Evolutionary conservation across 2,113 vertebrate species (phyloP).

Genomic region (Amblyopsis rosae): DNA sequence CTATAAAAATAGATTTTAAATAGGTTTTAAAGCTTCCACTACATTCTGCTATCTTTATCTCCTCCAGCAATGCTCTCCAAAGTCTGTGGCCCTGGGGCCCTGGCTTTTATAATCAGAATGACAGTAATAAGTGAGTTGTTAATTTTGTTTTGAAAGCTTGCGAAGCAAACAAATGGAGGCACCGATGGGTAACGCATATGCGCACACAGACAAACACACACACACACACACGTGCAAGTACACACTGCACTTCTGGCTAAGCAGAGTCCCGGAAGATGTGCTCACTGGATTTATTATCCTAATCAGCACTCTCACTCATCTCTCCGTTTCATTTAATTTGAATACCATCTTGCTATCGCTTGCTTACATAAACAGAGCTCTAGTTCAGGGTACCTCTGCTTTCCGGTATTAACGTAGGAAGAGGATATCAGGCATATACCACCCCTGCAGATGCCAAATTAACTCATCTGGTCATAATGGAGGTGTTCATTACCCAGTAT

Average conservation of each 20-base stretch:
- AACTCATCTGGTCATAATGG: constrained; percentile 6
- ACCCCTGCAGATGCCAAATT: neutral
- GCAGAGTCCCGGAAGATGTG: neutral
- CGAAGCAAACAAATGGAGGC: neutral
- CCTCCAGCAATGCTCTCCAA: too few relatives aligned
- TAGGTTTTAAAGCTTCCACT: too few relatives aligned
- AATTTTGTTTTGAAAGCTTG: constrained; percentile 9
- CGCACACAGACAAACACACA: neutral
- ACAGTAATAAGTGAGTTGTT: neutral
- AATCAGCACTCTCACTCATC: constrained; percentile 23
- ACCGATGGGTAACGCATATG: neutral
- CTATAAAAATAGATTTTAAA: too few relatives aligned
- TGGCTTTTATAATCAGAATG: too few relatives aligned
- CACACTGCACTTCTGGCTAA: neutral
- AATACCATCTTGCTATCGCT: neutral
- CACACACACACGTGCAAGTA: neutral
- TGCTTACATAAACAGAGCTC: constrained; percentile 3
- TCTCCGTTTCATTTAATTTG: neutral
- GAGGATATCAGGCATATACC: constrained; percentile 4
- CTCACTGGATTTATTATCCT: constrained; percentile 25
- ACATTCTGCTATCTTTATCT: too few relatives aligned
- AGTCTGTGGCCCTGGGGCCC: too few relatives aligned
- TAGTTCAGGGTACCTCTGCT: constrained; percentile 14
- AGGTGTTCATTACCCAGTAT: constrained; percentile 25
- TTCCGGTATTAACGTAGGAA: constrained; percentile 2